A percentile compares a stretch with the other conserved stretches of the same genome.
These are phyloP conservation scores for Sylvia borin DNA, from an alignment of 2,797 vertebrate species.

Conservation along the genomic window DNA sequence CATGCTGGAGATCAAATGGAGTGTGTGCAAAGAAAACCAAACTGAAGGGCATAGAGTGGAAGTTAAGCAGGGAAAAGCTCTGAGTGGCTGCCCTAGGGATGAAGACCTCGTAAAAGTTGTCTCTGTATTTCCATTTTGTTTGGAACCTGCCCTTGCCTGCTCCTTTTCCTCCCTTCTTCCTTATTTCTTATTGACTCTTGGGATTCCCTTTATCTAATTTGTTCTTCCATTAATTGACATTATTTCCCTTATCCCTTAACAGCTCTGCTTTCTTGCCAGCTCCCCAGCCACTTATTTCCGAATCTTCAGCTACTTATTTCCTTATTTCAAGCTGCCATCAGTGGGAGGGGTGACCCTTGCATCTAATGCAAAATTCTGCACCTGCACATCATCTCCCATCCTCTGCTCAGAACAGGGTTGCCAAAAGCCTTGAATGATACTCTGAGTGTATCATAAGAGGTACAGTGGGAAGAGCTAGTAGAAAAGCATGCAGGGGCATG, in stretches of 20 bases:
- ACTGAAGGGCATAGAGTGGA: constrained; percentile 1
- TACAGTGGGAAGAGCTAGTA: not conserved
- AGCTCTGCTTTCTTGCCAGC: not conserved
- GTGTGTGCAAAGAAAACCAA: not conserved
- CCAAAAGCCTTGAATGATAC: not conserved
- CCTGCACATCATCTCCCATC: not conserved
- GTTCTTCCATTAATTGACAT: not conserved
- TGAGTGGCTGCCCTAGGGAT: not conserved
- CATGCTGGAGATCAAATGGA: constrained; percentile 31
- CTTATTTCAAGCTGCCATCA: not conserved
- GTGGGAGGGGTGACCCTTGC: not conserved
- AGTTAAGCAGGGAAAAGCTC: not conserved
- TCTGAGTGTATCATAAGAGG: rapidly evolving
- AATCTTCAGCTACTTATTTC: not conserved
- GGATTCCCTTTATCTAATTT: not conserved
- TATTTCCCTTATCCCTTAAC: not conserved
- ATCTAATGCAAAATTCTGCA: not conserved
- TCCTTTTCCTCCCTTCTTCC: not conserved
- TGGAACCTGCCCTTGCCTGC: not conserved
- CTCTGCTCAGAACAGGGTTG: not conserved
- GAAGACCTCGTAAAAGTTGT: not conserved
- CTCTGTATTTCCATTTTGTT: not conserved
- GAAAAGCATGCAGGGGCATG: not conserved
- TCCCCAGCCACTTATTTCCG: not conserved
- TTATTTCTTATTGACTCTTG: not conserved